Evolutionary conservation across 2,888 invertebrate genomes (phyloP).

Genomic region (Erynnis tages): DNA sequence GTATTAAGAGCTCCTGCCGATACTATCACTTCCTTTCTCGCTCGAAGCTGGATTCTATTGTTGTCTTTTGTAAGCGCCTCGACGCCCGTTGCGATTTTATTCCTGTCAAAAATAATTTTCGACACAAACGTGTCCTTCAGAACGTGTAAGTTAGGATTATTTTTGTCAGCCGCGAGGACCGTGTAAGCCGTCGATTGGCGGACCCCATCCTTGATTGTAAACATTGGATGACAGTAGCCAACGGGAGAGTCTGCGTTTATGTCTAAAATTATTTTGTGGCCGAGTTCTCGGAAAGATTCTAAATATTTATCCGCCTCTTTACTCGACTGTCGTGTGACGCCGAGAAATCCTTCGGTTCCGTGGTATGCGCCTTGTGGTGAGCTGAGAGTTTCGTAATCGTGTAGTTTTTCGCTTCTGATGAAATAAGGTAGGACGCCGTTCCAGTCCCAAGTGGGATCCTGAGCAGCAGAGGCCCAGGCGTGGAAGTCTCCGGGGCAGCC

Average conservation of each 20-base stretch:
- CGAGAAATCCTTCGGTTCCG: slow-evolving; percentile 40
- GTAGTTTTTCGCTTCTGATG: slow-evolving; percentile 38
- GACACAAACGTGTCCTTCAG: slow-evolving; percentile 44
- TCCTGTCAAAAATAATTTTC: slow-evolving; percentile 43
- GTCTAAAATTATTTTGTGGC: slow-evolving; percentile 43
- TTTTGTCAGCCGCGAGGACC: slow-evolving; percentile 37
- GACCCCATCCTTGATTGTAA: slow-evolving; percentile 40
- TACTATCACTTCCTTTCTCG: slow-evolving; percentile 47
- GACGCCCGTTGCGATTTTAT: slow-evolving; percentile 45
- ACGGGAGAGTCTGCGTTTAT: slow-evolving; percentile 43
- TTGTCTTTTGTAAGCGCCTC: slow-evolving; percentile 33
- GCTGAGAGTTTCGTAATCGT: slow-evolving; percentile 32
- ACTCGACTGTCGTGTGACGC: slow-evolving; percentile 34
- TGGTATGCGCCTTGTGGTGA: slow-evolving; percentile 33
- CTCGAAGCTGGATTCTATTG: slow-evolving; percentile 35
- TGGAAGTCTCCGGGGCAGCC: slow-evolving; percentile 38
- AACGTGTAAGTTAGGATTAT: slow-evolving; percentile 41
- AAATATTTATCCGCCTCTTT: slow-evolving; percentile 34
- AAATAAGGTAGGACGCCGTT: slow-evolving; percentile 38
- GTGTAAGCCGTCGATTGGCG: slow-evolving; percentile 46
- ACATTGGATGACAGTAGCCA: slow-evolving; percentile 44
- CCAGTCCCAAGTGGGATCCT: slow-evolving; percentile 39
- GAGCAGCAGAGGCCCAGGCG: slow-evolving; percentile 37
- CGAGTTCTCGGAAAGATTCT: slow-evolving; percentile 46
- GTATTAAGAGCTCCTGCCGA: slow-evolving; percentile 48